Evolutionary conservation across 2,888 invertebrate species (phyloP).

Genomic region (Germaria angustata): DNA sequence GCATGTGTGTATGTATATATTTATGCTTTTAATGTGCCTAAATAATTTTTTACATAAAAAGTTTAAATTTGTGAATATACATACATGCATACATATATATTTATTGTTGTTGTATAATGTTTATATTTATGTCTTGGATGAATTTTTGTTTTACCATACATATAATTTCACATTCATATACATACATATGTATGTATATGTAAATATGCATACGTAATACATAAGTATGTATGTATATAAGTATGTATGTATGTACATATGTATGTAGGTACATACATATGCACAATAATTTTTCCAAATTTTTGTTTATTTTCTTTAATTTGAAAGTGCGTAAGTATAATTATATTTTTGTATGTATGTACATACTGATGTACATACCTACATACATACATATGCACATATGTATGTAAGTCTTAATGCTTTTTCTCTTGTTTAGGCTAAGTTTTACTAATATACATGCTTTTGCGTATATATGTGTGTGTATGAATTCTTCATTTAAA

Average conservation of each 20-base stretch:
- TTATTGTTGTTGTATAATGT: constrained; percentile 39
- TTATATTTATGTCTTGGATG: constrained; percentile 26
- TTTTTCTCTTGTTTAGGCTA: no score
- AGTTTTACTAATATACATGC: no score
- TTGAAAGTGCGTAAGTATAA: constrained; percentile 49
- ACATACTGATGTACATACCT: constrained; percentile 28
- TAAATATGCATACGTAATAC: background rate
- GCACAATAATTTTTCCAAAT: background rate
- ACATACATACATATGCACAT: no score
- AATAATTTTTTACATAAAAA: background rate
- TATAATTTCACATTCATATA: no score
- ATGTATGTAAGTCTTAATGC: no score
- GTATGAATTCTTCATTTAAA: no score
- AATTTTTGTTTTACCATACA: background rate
- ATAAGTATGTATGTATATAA: background rate
- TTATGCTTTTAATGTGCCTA: constrained; percentile 24
- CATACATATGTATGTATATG: background rate
- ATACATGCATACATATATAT: no score
- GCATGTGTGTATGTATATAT: background rate
- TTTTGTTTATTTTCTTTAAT: constrained; percentile 10
- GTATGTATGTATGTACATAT: background rate
- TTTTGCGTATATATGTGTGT: no score
- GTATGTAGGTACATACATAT: background rate
- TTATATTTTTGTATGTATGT: constrained; percentile 34
- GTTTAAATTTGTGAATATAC: constrained; percentile 21